Percentiles rank a stretch among this genome's conserved stretches.
Conservation (phyloP, 2,113 vertebrate genomes). For the Otolemur garnettii region DNA sequence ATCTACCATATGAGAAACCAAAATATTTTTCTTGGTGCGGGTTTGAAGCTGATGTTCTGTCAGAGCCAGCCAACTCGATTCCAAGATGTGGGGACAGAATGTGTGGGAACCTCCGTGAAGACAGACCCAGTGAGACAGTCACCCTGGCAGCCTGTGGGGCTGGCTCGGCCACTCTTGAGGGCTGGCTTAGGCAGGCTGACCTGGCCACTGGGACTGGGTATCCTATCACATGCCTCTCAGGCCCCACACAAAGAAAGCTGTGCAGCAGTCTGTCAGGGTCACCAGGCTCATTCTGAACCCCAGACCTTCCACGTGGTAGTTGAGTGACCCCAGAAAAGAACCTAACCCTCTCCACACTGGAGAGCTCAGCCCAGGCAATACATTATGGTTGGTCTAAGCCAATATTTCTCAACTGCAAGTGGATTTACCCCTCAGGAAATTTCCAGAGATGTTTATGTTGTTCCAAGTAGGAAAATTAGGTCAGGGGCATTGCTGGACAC, state of each 20-base stretch:
- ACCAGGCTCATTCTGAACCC: neutral
- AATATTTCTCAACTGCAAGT: neutral
- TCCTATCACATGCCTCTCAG: rapidly evolving
- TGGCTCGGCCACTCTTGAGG: neutral
- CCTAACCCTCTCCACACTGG: neutral
- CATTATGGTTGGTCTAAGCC: neutral
- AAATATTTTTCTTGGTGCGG: constrained; percentile 13
- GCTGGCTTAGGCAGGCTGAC: neutral
- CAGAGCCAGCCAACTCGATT: neutral
- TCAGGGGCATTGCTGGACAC: neutral
- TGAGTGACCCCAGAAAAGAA: neutral
- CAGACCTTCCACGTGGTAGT: neutral
- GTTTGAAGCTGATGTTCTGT: neutral
- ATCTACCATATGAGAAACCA: constrained; percentile 10
- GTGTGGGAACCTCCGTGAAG: neutral
- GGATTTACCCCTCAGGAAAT: neutral
- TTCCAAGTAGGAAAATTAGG: neutral
- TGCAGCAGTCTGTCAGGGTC: neutral
- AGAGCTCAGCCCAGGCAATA: neutral
- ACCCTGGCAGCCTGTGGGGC: neutral
- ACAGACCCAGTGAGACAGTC: neutral
- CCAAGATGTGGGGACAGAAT: neutral
- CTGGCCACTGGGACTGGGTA: neutral
- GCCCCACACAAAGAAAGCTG: neutral
- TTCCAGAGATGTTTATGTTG: neutral